Evolutionary conservation across 2,113 vertebrate species (phyloP), one percentile per base, ranked within the genome.

Genomic region (Chaetodon trifascialis): DNA sequence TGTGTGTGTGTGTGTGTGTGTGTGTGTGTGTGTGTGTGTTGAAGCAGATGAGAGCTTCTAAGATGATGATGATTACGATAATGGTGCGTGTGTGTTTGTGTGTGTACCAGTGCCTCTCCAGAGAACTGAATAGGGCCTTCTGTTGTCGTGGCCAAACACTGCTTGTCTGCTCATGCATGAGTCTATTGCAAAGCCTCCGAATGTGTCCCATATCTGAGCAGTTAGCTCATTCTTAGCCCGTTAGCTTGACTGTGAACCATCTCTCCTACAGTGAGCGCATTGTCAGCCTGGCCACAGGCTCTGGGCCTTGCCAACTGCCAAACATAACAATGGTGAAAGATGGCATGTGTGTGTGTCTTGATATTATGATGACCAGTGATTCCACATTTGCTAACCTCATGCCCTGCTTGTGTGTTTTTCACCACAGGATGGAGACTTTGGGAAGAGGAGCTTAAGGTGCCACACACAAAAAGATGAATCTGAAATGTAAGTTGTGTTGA

Each of bases 131-230:
- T 93, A 76, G 89, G 64, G 80, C 83, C 90, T 89, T 93, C 83
- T 94, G 92, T 94, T 89, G 90, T 87, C 62, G 60, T 89, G 73
- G 92, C 93, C 93, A 93, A 93, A 91, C 89, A 68, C 90, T 75
- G 85, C 88, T 69, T 91, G 93, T 89, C 89, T 91, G 91, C 89
- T 94, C 94, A 94, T 93, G 92, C 94, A 93, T 92, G 89, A 92
- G 89, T 86, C 87, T 83, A 87, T 89, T 82, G 91, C 91, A 76
- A 79, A 89, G 86, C 74, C 80, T 84, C 84, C 63, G 67, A 89
- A 86, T 83, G 89, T 23, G 68, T 74, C 80, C 83, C 93, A 91
- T 89, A 91, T 92, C 93, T 91, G 75, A 89, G 86, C 89, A 77
- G 88, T 91, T 91, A 83, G 90, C 88, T 93, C 92, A 93, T 85